Evolutionary conservation across 2,797 vertebrate species (phyloP).

Genomic region (Acipenser transmontanus): DNA sequence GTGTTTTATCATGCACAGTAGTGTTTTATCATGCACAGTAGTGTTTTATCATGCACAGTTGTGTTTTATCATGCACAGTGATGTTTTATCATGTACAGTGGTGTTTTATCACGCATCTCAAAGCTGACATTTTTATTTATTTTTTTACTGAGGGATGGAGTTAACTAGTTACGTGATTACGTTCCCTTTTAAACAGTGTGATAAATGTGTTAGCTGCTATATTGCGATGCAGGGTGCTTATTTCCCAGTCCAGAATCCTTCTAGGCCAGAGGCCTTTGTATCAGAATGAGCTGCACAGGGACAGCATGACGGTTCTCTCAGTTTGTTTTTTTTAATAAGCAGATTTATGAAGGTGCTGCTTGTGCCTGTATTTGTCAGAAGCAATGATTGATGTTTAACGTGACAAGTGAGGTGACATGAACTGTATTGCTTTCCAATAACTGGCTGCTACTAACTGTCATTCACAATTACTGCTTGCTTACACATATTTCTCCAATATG

Average conservation of each 20-base stretch:
- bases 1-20: too few species aligned
- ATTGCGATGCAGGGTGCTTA: neutral
- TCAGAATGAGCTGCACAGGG: neutral
- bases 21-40: too few species aligned
- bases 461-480: slow-evolving; percentile 47
- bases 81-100: too few species aligned
- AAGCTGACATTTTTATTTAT: too few species aligned
- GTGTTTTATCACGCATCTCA: too few species aligned
- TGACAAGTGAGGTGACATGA: slow-evolving; percentile 64
- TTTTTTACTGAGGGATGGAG: too few species aligned
- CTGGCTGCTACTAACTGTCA: slow-evolving; percentile 52
- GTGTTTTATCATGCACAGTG: too few species aligned
- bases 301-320: neutral
- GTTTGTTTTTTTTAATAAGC: slow-evolving; percentile 2
- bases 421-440: slow-evolving; percentile 53
- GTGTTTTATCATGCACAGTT: too few species aligned
- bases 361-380: slow-evolving; percentile 21
- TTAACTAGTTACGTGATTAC: too few species aligned
- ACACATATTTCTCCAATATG: too few species aligned
- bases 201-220: too few species aligned
- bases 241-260: neutral
- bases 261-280: neutral
- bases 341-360: slow-evolving; percentile 10
- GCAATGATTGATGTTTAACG: slow-evolving; percentile 67
- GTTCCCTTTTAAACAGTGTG: too few species aligned